A percentile compares a stretch with the other conserved stretches of the same genome.
phyloP scores from a whole-genome alignment of 2,797 vertebrate species.

The Squalus acanthias region DNA sequence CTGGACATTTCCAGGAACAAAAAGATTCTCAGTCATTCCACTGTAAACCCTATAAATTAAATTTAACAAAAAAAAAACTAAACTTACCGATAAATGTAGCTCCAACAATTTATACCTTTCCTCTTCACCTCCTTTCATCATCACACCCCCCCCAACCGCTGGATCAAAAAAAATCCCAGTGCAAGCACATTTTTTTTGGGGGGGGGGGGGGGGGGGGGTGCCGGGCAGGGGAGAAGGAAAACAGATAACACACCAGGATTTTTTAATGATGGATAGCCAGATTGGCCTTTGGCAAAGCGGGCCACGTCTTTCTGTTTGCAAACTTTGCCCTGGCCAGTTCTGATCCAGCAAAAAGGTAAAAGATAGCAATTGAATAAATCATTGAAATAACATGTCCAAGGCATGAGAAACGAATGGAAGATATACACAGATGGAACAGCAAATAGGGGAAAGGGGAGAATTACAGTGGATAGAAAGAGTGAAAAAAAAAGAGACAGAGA shows the following conservation, averaged over 20 bases:
- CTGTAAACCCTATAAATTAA: not conserved
- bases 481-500: not conserved
- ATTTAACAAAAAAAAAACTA: not conserved
- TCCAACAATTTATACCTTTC: too few species aligned
- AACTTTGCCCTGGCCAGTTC: not conserved
- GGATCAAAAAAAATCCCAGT: not conserved
- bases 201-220: not conserved
- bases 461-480: not conserved
- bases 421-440: not conserved
- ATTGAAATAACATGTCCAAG: not conserved
- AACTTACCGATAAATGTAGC: too few species aligned
- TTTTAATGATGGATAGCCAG: not conserved
- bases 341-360: not conserved
- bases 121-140: not conserved
- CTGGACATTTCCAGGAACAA: not conserved
- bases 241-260: not conserved
- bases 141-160: not conserved
- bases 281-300: not conserved
- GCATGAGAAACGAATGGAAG: not conserved
- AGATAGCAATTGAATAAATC: not conserved
- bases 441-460: not conserved
- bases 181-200: not conserved
- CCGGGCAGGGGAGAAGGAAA: too few species aligned
- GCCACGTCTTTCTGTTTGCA: not conserved
- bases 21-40: not conserved